These are phyloP conservation scores for Xiphophorus couchianus DNA, from an alignment of 2,113 vertebrate genomes.

Conservation along the genomic window DNA sequence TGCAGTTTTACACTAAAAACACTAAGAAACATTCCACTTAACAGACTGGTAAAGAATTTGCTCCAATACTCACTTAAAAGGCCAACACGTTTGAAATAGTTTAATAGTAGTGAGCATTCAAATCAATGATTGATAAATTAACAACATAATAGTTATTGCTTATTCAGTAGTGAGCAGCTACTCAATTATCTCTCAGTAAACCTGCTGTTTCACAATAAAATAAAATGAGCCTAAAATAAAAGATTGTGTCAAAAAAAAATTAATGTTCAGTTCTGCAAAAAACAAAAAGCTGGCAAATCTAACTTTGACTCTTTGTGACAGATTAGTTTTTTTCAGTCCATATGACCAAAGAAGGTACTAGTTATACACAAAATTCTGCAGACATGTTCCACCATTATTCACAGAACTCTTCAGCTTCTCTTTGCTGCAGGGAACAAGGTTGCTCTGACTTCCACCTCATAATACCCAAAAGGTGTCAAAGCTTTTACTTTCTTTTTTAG, in stretches of 20 bases:
- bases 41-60: too few relatives aligned
- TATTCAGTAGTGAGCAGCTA: background rate
- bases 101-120: too few relatives aligned
- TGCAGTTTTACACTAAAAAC: too few relatives aligned
- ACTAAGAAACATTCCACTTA: too few relatives aligned
- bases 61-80: too few relatives aligned
- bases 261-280: background rate
- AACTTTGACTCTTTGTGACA: background rate
- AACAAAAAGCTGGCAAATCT: background rate
- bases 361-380: background rate
- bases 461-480: conserved; percentile 6
- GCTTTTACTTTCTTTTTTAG: conserved; percentile 1
- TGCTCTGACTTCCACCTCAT: background rate
- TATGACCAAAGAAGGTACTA: background rate
- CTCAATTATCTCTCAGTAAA: background rate
- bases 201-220: background rate
- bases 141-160: too few relatives aligned
- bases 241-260: background rate
- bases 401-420: background rate
- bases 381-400: background rate
- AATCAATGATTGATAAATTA: too few relatives aligned
- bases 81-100: too few relatives aligned
- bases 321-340: background rate
- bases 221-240: background rate
- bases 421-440: background rate